Evolutionary conservation across 2,113 vertebrate genomes (phyloP), one percentile per base, ranked within the genome.

Genomic region (Onychostoma macrolepis): DNA sequence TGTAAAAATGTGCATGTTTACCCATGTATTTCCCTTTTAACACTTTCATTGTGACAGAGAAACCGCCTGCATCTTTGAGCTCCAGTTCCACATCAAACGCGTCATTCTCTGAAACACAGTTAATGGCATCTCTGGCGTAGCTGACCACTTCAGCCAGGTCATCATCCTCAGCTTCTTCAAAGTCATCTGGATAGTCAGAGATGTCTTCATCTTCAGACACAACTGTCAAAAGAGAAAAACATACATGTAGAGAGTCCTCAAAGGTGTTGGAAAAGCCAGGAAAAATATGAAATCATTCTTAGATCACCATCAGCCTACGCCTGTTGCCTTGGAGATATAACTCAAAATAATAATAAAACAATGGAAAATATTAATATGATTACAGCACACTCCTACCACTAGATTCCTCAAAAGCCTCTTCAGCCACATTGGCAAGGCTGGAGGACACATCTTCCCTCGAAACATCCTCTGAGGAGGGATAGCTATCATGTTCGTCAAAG

Each of bases 121-220:
- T 90, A 85, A 89, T 85, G 53, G 85, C 87, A 26, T 36, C 82
- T 12, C 87, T 89, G 43, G 92, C 91, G 6, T 75, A 83, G 28
- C 81, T 90, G 65, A 90, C 93, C 1, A 87, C 90, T 36, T 90
- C 87, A n/a, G 85, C 85, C 67, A 92, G 86, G 13, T 91, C 91
- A 0, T 91, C 91, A n/a, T 94, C 94, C 5, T 94, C 93, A 3
- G 85, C 88, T 85, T 95, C 95, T 89, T 96, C 96, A 79, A 96
- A 96, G 89, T 96, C 94, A 91, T 95, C 95, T 0, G 94, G 90
- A 84, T 95, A 96, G 24, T 95, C 94, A 0, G n/a, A 45, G 8
- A 87, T 84, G 13, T 92, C 92, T 19, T 86, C 87, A 24, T 89
- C 87, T 10, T 90, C 89, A 67, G 56, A 45, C 6, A 77, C 61